These are phyloP conservation scores for Lichenostomus cassidix DNA, from an alignment of 2,113 vertebrate genomes.

Conservation along the genomic window DNA sequence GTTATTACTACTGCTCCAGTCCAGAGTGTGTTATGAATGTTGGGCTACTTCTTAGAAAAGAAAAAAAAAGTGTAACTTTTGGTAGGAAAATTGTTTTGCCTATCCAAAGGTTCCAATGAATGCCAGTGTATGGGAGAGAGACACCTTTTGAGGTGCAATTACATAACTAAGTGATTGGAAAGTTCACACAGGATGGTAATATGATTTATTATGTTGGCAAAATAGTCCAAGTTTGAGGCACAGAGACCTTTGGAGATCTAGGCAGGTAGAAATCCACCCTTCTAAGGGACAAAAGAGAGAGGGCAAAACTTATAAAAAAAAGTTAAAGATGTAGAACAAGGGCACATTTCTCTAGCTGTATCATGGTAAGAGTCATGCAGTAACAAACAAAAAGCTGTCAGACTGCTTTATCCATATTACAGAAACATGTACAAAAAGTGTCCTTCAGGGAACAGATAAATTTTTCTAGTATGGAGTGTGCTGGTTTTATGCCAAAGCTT, in stretches of 20 bases:
- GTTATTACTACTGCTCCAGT: background rate
- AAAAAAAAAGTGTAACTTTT: background rate
- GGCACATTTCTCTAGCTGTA: background rate
- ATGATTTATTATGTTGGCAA: background rate
- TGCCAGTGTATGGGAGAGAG: background rate
- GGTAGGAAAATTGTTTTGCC: background rate
- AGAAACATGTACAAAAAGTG: background rate
- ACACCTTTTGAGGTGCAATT: background rate
- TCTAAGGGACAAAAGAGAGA: background rate
- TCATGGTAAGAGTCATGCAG: background rate
- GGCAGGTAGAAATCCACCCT: background rate
- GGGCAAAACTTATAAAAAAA: background rate
- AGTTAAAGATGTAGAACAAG: background rate
- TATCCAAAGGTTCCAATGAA: background rate
- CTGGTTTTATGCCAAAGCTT: background rate
- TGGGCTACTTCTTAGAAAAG: background rate
- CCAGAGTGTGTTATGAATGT: background rate
- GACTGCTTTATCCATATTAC: background rate
- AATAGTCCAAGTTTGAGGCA: background rate
- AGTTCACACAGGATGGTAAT: background rate
- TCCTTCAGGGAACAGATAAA: background rate
- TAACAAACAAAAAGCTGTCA: background rate
- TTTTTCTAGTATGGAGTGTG: accelerated
- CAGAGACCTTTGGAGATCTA: background rate
- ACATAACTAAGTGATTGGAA: background rate